Conservation (phyloP, 2,888 invertebrate genomes). For the Encarsia formosa region DNA sequence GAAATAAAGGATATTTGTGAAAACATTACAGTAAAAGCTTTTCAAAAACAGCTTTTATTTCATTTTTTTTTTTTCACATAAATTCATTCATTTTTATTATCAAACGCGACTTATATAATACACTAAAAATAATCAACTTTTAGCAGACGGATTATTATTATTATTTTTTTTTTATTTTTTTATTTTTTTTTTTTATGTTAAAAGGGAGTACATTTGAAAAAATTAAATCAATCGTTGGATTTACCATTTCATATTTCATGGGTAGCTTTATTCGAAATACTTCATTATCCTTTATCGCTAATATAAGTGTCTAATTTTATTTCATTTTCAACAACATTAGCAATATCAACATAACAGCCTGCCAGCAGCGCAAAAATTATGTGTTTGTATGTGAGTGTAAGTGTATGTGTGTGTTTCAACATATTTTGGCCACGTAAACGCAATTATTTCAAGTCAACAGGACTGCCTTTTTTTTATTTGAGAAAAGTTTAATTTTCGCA, state of each 20-base stretch:
- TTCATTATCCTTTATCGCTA: slow-evolving; percentile 34
- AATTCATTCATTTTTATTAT: slow-evolving; percentile 35
- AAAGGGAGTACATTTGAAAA: too few relatives aligned
- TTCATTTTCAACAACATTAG: slow-evolving; percentile 49
- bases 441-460: too few relatives aligned
- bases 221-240: too few relatives aligned
- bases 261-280: slow-evolving; percentile 41
- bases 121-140: slow-evolving; percentile 41
- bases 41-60: slow-evolving; percentile 4
- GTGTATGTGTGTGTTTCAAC: too few relatives aligned
- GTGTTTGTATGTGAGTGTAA: too few relatives aligned
- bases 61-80: slow-evolving; percentile 24
- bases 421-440: slow-evolving; percentile 30
- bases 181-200: too few relatives aligned
- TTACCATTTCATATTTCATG: too few relatives aligned
- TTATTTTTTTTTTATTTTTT: too few relatives aligned
- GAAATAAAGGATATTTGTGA: neutral
- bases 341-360: slow-evolving; percentile 50
- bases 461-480: too few relatives aligned
- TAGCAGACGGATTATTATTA: slow-evolving; percentile 39
- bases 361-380: slow-evolving; percentile 46
- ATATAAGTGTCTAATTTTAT: slow-evolving; percentile 46
- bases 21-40: neutral
- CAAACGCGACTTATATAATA: slow-evolving; percentile 27
- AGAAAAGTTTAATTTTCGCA: slow-evolving; percentile 22